Evolutionary conservation across 2,888 invertebrate species (phyloP), one percentile per base, ranked within the genome.

Genomic region (Notodonta ziczac): DNA sequence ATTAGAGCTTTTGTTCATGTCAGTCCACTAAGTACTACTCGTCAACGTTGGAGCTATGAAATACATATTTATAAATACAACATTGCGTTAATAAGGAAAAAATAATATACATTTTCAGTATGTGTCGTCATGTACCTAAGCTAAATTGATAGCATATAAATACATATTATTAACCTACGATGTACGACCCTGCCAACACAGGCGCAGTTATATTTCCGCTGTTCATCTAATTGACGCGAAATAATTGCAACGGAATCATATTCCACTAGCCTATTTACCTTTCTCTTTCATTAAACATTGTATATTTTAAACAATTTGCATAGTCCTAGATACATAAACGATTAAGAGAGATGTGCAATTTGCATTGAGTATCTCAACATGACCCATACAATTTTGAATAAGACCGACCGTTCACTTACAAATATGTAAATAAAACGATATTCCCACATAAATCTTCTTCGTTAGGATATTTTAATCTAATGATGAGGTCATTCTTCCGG

Each of bases 251-350:
- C 39, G 16, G 9, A n/a, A 39, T 8, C 32, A 54, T 54, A 39
- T 39, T 54, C 39, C 39, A 54, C 12, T 51, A 32, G 32, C 24
- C 13, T 35, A 52, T 54, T 54, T 54, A 39, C 54, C 39, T 54
- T 13, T 39, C n/a, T n/a, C 39, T n/a, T 14, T 8, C 53, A 53
- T 35, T 9, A 4, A 42, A n/a, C 5, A 46, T 6, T n/a, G 46
- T 46, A 13, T n/a, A 13, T n/a, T 13, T 46, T n/a, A 46, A n/a
- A n/a, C 46, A 46, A 46, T 46, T n/a, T 13, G 10, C 10, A 5
- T 5, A 46, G 46, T 0, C 42, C 42, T 12, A 42, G 42, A 42
- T 42, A 9, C 42, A 42, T 42, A 42, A 7, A 42, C 12, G 8
- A 42, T 5, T 35, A 35, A 7, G 35, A 35, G 35, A 6, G 35